phyloP scores from a whole-genome alignment of 2,797 vertebrate species.

The Pogoniulus pusillus region DNA sequence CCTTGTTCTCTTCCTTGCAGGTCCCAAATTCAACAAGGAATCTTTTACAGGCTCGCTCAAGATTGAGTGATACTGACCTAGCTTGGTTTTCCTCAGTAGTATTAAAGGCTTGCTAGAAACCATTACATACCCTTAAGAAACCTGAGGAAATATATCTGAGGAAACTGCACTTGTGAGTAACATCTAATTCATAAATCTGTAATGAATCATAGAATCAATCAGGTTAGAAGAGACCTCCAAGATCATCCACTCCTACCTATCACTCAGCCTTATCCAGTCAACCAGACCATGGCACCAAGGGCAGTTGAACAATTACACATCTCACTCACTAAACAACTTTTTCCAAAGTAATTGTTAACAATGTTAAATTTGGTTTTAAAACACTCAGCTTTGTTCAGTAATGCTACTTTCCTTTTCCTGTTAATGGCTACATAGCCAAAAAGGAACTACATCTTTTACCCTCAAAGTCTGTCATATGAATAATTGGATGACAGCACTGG shows the following conservation, averaged over 20 bases:
- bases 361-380: conserved; percentile 43
- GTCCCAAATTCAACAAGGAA: neutral
- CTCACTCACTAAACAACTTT: neutral
- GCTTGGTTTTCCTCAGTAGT: neutral
- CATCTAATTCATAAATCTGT: conserved; percentile 28
- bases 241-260: too few relatives aligned
- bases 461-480: conserved; percentile 5
- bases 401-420: conserved; percentile 3
- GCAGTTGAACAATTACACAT: neutral
- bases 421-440: neutral
- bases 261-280: too few relatives aligned
- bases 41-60: neutral
- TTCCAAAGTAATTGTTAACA: conserved; percentile 16
- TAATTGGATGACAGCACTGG: conserved; percentile 17
- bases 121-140: conserved; percentile 22
- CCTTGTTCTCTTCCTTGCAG: neutral
- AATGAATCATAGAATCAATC: too few relatives aligned
- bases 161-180: conserved; percentile 53
- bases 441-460: conserved; percentile 27
- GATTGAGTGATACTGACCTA: neutral
- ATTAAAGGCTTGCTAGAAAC: neutral
- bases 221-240: too few relatives aligned
- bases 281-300: too few relatives aligned
- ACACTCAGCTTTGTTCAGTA: neutral
- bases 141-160: conserved; percentile 36